Conservation (phyloP, 2,113 vertebrate species). For the Ciconia boyciana region DNA sequence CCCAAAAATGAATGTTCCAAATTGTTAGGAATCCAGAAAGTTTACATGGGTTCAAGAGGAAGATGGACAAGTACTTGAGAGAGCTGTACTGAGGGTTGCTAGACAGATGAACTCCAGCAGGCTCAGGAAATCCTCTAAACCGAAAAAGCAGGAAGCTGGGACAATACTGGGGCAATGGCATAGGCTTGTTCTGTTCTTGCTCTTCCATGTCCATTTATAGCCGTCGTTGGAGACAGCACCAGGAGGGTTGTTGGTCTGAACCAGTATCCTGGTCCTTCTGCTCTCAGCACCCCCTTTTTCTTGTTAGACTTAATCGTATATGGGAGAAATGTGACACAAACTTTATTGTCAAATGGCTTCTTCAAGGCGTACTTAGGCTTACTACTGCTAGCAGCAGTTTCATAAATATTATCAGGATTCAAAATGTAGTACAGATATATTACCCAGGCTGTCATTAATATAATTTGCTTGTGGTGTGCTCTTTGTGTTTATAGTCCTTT, state of each 20-base stretch:
- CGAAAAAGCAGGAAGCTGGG: not conserved
- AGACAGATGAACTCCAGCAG: not conserved
- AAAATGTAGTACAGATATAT: not conserved
- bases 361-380: not conserved
- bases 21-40: not conserved
- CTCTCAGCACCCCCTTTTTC: not conserved
- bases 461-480: not conserved
- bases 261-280: accelerated
- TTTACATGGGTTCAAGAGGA: not conserved
- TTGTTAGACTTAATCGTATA: not conserved
- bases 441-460: not conserved
- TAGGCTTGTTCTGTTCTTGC: not conserved
- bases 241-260: not conserved
- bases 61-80: not conserved
- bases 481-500: not conserved
- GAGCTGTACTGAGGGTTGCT: not conserved
- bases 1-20: not conserved
- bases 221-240: not conserved
- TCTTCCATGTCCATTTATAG: not conserved
- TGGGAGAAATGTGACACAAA: not conserved
- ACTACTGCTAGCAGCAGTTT: not conserved
- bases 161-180: not conserved
- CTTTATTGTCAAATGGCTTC: not conserved
- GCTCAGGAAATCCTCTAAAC: not conserved
- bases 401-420: not conserved